These are phyloP conservation scores for Muschampia staudingeri DNA, from an alignment of 2,888 invertebrate species.

Conservation along the genomic window DNA sequence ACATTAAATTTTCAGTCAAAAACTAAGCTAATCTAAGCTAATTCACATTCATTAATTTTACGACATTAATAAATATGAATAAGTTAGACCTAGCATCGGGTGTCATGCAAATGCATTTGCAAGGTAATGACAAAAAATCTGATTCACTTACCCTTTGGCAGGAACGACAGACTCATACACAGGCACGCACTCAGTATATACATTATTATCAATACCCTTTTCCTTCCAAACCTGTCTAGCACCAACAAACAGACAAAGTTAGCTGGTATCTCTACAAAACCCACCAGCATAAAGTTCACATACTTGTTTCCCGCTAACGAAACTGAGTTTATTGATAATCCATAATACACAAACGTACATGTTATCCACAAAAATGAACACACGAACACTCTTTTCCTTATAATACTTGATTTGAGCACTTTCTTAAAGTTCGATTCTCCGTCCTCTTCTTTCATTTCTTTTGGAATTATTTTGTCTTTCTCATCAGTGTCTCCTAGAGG, in stretches of 20 bases:
- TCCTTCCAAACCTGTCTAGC: constrained; percentile 92
- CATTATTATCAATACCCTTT: constrained; percentile 92
- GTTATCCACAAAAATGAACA: constrained; percentile 96
- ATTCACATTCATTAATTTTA: too few relatives aligned
- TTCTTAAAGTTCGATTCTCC: constrained; percentile 77
- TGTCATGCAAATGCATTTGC: too few relatives aligned
- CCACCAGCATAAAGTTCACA: constrained; percentile 93
- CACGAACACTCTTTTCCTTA: constrained; percentile 91
- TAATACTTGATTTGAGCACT: constrained; percentile 90
- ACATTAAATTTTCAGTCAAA: too few relatives aligned
- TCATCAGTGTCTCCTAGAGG: constrained; percentile 63
- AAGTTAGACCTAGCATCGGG: too few relatives aligned
- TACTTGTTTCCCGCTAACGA: constrained; percentile 94
- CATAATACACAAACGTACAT: constrained; percentile 95
- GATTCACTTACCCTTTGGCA: constrained; percentile 89
- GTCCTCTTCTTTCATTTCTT: constrained; percentile 63
- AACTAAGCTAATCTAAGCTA: too few relatives aligned
- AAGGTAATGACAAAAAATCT: not conserved
- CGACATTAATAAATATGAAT: too few relatives aligned
- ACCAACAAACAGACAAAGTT: constrained; percentile 92
- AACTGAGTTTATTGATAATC: constrained; percentile 95
- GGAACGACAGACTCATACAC: constrained; percentile 92
- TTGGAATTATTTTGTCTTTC: constrained; percentile 57
- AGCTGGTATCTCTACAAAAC: constrained; percentile 94
- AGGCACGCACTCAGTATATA: constrained; percentile 92